Percentiles rank a stretch among this genome's conserved stretches.
Evolutionary conservation across 2,888 invertebrate species (phyloP).

Genomic region (Tromatobia lineatoria): DNA sequence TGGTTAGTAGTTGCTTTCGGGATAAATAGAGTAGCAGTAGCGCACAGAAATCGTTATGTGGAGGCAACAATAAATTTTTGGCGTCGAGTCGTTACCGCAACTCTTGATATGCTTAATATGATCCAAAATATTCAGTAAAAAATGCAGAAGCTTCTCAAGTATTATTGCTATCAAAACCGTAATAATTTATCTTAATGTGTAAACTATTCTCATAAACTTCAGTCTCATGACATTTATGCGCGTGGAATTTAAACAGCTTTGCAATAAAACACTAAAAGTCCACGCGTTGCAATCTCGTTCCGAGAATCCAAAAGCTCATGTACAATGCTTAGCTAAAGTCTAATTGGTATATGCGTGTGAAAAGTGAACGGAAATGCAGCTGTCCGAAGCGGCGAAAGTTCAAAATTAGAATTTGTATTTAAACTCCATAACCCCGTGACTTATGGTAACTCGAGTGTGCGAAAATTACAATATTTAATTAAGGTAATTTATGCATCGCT

Average conservation of each 20-base stretch:
- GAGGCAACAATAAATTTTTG: no score
- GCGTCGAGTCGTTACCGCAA: no score
- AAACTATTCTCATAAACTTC: not conserved
- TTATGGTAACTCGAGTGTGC: not conserved
- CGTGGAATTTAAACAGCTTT: conserved; percentile 8
- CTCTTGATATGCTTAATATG: no score
- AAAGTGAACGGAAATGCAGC: conserved; percentile 4
- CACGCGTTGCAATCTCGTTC: not conserved
- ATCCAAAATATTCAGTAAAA: no score
- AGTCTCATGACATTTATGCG: not conserved
- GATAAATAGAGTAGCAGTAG: no score
- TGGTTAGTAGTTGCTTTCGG: no score
- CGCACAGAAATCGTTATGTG: no score
- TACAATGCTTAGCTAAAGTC: not conserved
- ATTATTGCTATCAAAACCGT: no score
- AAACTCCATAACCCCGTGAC: not conserved
- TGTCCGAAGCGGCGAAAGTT: conserved; percentile 6
- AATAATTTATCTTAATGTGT: no score
- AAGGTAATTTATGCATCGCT: not conserved
- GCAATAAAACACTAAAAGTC: conserved; percentile 8
- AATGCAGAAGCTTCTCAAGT: no score
- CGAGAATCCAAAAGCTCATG: conserved; percentile 15
- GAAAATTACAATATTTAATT: conserved; percentile 1
- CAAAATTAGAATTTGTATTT: conserved; percentile 41
- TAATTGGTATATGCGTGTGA: not conserved